Evolutionary conservation across 2,888 invertebrate genomes (phyloP), one percentile per base, ranked within the genome.

Genomic region (Drosophila villosipedis): DNA sequence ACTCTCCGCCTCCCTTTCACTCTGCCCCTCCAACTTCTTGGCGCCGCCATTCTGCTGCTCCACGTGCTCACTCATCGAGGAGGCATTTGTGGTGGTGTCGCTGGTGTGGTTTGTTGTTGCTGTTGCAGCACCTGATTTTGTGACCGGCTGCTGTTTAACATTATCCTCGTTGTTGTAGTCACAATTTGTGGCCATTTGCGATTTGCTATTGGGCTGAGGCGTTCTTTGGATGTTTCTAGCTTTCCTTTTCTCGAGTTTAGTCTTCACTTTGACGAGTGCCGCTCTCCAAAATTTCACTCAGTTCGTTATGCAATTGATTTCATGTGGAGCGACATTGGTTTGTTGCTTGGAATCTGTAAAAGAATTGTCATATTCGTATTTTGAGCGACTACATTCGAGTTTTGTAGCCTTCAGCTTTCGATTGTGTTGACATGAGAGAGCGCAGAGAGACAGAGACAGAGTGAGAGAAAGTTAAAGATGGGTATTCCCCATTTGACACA

Each of bases 101-200:
- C 55, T 73, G 35, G 35, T 22, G 50, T 63, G 55, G 31, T 39
- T 55, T 53, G 66, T 43, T 37, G 72, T n/a, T 50, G 62, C 37
- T 52, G 60, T 35, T 43, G 61, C 37, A 49, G 60, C 37, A 22
- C 43, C 41, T 68, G 65, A 7, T 43, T 64, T 68, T 68, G 69
- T 73, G 81, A 68, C 71, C 73, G 75, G 74, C 87, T 72, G 77
- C 76, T 74, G 89, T 78, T 78, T 84, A 69, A 77, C 89, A 78
- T 82, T 83, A 74, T 91, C 84, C 79, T 91, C 91, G 43, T 84
- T 91, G 54, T 80, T 91, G 54, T 82, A 82, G 64, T 90, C 89
- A 70, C 81, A 91, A 80, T 92, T 91, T 77, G 92, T 92, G 85
- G 92, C 93, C 92, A 92, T 92, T 83, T 80, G 72, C 76, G 31